Percentiles rank a stretch among this genome's conserved stretches.
Evolutionary conservation across 64 coral and sea anemone species (phyloP).

Genomic region (Orbicella faveolata): DNA sequence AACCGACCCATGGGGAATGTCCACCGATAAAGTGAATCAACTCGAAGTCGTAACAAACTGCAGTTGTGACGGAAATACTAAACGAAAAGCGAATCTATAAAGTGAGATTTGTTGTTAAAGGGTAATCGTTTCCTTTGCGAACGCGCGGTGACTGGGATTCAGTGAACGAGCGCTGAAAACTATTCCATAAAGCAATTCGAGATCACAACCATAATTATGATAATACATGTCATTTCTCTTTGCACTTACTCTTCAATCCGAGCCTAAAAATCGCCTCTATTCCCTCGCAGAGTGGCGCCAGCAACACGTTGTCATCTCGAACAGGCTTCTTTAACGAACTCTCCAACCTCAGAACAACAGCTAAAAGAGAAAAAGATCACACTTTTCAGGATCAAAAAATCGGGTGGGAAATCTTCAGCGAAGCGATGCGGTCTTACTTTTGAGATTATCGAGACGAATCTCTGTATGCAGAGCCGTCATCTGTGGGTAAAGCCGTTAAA

Average conservation of each 20-base stretch:
- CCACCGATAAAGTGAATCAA: not conserved
- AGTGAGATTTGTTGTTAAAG: not conserved
- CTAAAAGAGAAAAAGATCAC: slow-evolving; percentile 15
- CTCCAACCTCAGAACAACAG: slow-evolving; percentile 36
- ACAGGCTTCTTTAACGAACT: slow-evolving; percentile 62
- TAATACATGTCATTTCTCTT: not conserved
- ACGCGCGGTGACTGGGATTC: not conserved
- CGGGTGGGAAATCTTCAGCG: slow-evolving; percentile 44
- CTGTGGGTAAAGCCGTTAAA: not conserved
- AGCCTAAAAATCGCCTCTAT: slow-evolving; percentile 40
- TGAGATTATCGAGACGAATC: slow-evolving; percentile 26
- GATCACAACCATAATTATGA: not conserved
- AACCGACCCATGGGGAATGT: slow-evolving; percentile 9
- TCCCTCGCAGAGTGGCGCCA: slow-evolving; percentile 37
- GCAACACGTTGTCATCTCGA: slow-evolving; percentile 46
- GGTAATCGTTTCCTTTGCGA: not conserved
- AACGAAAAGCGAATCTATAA: not conserved
- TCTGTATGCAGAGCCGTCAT: slow-evolving; percentile 46
- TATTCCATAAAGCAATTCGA: not conserved
- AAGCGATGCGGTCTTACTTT: slow-evolving; percentile 43
- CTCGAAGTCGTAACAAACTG: not conserved
- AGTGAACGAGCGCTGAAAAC: not conserved
- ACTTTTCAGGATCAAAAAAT: not conserved
- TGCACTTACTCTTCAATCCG: slow-evolving; percentile 60
- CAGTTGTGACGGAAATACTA: not conserved